A percentile compares a stretch with the other conserved stretches of the same genome.
These are phyloP conservation scores for Crotalus viridis DNA, from an alignment of 2,113 vertebrate species.

Conservation along the genomic window DNA sequence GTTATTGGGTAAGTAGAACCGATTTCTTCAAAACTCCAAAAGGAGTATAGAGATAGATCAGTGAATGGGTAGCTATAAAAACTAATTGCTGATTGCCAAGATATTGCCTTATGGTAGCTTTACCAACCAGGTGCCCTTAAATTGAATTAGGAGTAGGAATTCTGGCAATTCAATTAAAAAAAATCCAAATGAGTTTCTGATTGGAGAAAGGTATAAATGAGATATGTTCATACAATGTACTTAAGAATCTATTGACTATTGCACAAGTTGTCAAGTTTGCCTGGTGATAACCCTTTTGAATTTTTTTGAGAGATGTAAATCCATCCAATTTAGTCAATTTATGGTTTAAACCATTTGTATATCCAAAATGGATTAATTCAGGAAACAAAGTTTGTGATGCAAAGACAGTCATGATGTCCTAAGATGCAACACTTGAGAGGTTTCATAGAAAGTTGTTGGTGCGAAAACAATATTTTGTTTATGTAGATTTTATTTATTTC, in stretches of 20 bases:
- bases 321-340: neutral
- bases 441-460: neutral
- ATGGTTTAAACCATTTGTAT: neutral
- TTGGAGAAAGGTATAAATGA: neutral
- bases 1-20: constrained; percentile 85
- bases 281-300: neutral
- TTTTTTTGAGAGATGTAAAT: neutral
- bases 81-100: neutral
- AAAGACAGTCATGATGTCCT: neutral
- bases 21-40: neutral
- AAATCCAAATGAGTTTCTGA: neutral
- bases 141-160: neutral
- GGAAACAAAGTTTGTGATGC: neutral
- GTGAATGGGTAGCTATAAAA: neutral
- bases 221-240: neutral
- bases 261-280: neutral
- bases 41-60: neutral
- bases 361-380: neutral
- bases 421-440: neutral
- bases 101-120: neutral
- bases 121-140: neutral
- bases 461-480: neutral
- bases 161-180: neutral
- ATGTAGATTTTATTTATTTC: neutral
- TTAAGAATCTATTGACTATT: neutral